Conservation (phyloP, 2,888 invertebrate species). For the Eupelmus urozonus region DNA sequence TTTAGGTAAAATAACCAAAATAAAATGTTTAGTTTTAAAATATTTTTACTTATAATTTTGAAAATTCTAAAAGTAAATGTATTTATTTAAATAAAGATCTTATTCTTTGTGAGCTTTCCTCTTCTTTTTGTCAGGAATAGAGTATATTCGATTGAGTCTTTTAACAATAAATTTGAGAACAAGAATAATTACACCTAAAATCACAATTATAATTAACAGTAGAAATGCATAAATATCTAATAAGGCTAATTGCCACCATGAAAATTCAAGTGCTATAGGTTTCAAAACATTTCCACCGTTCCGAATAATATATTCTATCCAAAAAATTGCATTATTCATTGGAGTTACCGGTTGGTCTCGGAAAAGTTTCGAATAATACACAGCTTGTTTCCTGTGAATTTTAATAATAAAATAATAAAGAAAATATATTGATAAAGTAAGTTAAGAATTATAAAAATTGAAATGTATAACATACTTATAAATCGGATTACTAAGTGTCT, state of each 20-base stretch:
- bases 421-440: background rate
- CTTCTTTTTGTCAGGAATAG: too few relatives aligned
- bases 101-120: too few relatives aligned
- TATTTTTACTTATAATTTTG: too few relatives aligned
- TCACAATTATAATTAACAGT: slow-evolving; percentile 22
- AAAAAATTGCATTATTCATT: slow-evolving; percentile 66
- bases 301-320: slow-evolving; percentile 64
- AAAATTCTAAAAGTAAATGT: too few relatives aligned
- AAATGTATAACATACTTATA: slow-evolving; percentile 65
- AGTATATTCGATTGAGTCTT: background rate
- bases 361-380: slow-evolving; percentile 61
- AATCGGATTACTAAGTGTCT: slow-evolving; percentile 65
- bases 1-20: too few relatives aligned
- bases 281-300: slow-evolving; percentile 60
- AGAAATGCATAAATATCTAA: slow-evolving; percentile 67
- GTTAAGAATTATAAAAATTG: background rate
- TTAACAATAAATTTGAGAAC: background rate
- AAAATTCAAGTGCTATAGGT: slow-evolving; percentile 67
- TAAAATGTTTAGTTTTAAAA: too few relatives aligned
- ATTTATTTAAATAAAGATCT: too few relatives aligned
- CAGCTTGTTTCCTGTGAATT: slow-evolving; percentile 61
- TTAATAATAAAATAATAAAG: background rate
- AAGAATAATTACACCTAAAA: background rate
- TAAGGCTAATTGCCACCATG: slow-evolving; percentile 68
- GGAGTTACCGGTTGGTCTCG: slow-evolving; percentile 68